These are phyloP conservation scores for Temnothorax nylanderi DNA, from an alignment of 1,140 invertebrate genomes.

Conservation along the genomic window DNA sequence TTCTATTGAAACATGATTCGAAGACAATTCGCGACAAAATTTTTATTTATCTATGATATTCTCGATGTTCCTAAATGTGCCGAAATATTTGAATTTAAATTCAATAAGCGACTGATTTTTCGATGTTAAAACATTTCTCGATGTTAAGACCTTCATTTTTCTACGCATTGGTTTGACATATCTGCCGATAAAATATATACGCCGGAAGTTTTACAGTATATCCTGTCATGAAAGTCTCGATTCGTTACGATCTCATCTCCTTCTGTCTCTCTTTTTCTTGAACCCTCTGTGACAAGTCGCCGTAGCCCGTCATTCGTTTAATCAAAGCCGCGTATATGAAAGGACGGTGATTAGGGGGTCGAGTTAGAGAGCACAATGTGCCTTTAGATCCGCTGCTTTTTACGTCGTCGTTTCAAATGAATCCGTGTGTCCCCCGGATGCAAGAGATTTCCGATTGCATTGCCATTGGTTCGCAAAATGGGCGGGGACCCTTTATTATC, in stretches of 20 bases:
- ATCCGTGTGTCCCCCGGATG: neutral
- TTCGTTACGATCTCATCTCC: neutral
- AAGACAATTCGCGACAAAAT: neutral
- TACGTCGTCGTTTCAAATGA: constrained; percentile 17
- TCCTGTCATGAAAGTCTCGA: neutral
- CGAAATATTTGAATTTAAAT: constrained; percentile 1
- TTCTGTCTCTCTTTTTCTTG: neutral
- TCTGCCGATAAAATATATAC: constrained; percentile 11
- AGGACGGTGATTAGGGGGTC: constrained; percentile 56
- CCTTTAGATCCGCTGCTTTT: constrained; percentile 39
- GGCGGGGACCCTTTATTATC: constrained; percentile 4
- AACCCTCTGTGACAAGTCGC: constrained; percentile 31
- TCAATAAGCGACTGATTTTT: neutral
- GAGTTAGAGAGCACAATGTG: constrained; percentile 40
- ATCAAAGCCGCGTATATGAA: constrained; percentile 49
- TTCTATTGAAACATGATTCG: neutral
- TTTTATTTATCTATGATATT: neutral
- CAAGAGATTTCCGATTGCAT: constrained; percentile 32
- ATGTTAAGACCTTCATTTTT: constrained; percentile 2
- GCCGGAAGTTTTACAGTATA: neutral
- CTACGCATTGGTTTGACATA: neutral
- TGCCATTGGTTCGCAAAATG: neutral
- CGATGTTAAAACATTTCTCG: neutral
- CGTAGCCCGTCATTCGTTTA: constrained; percentile 50
- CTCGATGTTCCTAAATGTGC: neutral